Evolutionary conservation across 1,140 invertebrate species (phyloP), one percentile per base, ranked within the genome.

Genomic region (Hesperophylax magnus): DNA sequence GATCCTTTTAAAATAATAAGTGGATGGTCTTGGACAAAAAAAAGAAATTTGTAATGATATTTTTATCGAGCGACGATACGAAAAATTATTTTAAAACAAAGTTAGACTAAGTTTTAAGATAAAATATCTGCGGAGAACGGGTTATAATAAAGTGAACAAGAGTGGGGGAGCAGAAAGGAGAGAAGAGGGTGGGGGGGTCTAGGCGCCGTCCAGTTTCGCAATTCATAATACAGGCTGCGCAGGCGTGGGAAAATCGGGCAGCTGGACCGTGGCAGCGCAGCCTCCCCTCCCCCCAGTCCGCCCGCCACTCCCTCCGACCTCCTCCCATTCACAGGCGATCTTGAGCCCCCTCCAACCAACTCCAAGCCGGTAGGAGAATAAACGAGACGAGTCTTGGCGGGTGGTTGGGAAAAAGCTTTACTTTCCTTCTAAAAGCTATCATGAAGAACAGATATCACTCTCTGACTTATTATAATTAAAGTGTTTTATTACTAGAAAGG

Each of bases 211-310:
- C 67, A 71, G 67, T 71, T 71, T 71, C 67, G 67, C 67, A 71
- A 71, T 71, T 71, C 67, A 71, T 71, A 65, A 71, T 71, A 67
- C 27, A 34, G 17, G 47, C 67, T 71, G 54, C 71, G 71, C 71
- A 75, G 71, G 52, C 71, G 71, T 75, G 71, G 71, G 71, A 53
- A 78, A 82, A 82, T 82, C 81, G 78, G 78, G 78, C 77, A 82
- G 78, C 81, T 56, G 81, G 81, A 77, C 81, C 61, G 81, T 60
- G 69, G 56, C 47, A 63, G 31, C 39, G n/a, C 54, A 24, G 63
- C 81, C 77, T 74, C 65, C 77, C 63, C 54, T 60, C 39, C 60
- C 17, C 8, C 18, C n/a, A 17, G 18, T 56, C 39, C 47, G 47
- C n/a, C 74, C 74, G 18, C 56, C 74, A 3, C 47, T 20, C 18